These are phyloP conservation scores for Hirtodrosophila alboralis DNA, from an alignment of 2,888 invertebrate species.

Conservation along the genomic window DNA sequence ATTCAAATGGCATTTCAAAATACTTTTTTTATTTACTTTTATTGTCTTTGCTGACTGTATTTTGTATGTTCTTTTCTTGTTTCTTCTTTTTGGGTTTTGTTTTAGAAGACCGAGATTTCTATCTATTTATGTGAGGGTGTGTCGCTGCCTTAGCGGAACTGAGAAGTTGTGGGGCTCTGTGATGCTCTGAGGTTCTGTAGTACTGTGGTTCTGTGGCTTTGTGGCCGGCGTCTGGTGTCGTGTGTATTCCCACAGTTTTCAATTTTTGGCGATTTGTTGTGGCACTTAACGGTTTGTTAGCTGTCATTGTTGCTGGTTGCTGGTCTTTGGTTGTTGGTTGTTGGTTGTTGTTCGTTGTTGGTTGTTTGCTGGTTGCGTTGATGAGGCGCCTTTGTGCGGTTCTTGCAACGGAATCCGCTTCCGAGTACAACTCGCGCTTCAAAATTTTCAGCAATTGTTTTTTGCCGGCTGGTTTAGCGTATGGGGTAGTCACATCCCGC, in stretches of 20 bases:
- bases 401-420: constrained; percentile 16
- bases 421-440: constrained; percentile 11
- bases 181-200: neutral
- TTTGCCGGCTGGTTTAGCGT: constrained; percentile 10
- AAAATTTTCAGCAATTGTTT: constrained; percentile 52
- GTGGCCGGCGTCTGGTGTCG: constrained; percentile 32
- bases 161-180: constrained; percentile 6
- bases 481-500: constrained; percentile 40
- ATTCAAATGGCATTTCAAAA: constrained; percentile 67
- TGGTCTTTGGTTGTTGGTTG: too few relatives aligned
- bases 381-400: constrained; percentile 71
- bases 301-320: constrained; percentile 70
- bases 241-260: constrained; percentile 75
- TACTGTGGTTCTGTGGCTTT: constrained; percentile 30
- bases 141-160: constrained; percentile 22
- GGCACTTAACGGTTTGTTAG: constrained; percentile 80
- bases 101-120: constrained; percentile 59
- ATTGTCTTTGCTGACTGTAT: constrained; percentile 58
- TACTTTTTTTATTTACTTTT: constrained; percentile 70
- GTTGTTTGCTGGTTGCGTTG: constrained; percentile 63
- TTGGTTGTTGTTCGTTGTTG: too few relatives aligned
- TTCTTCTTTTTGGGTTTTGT: constrained; percentile 8
- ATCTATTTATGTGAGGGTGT: constrained; percentile 40
- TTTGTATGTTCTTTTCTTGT: constrained; percentile 22
- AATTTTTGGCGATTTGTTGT: constrained; percentile 79